Conservation (phyloP, 2,888 invertebrate species). For the Vannuccia rotundouncinata region DNA sequence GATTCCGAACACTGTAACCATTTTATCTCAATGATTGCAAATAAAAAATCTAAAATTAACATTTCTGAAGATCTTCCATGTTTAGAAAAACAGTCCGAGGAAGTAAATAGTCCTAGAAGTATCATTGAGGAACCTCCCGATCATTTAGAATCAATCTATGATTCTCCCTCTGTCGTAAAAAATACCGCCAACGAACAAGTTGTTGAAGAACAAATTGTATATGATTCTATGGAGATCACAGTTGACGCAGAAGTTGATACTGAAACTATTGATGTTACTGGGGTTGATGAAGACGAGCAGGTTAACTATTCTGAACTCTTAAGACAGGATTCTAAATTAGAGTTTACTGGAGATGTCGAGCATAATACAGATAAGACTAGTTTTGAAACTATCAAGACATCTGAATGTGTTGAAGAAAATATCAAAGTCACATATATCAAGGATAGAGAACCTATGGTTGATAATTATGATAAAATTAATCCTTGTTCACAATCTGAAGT, state of each 20-base stretch:
- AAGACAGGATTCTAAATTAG: neutral
- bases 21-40: neutral
- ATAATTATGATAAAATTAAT: too few relatives aligned
- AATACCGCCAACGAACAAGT: neutral
- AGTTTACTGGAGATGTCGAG: neutral
- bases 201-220: neutral
- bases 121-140: neutral
- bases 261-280: neutral
- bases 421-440: too few relatives aligned
- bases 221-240: neutral
- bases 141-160: slow-evolving; percentile 28
- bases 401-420: neutral
- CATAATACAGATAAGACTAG: neutral
- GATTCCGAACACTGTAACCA: neutral
- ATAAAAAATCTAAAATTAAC: neutral
- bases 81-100: slow-evolving; percentile 23
- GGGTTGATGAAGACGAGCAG: neutral
- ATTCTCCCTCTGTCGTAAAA: neutral
- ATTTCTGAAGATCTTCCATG: slow-evolving; percentile 31
- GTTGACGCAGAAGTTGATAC: neutral
- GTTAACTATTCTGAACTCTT: neutral
- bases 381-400: neutral
- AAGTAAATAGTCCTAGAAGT: neutral
- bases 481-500: neutral
- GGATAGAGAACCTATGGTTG: too few relatives aligned